Evolutionary conservation across 2,888 invertebrate species (phyloP).

Genomic region (Drosophila pseudotalamancana): DNA sequence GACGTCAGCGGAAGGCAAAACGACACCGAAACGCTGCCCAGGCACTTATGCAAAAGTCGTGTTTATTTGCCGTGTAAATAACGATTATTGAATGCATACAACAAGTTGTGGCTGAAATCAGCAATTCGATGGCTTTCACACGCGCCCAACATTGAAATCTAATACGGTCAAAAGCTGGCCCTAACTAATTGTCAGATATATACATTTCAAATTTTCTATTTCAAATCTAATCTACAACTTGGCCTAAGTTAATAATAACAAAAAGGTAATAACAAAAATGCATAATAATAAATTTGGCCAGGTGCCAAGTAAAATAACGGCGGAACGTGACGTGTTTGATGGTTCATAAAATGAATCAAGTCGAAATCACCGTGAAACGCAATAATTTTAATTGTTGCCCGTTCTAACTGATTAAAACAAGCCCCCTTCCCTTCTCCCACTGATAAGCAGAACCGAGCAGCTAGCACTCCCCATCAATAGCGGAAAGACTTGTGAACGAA

Average conservation of each 20-base stretch:
- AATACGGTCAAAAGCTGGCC: too few species aligned
- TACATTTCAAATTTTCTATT: too few species aligned
- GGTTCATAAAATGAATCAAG: conserved; percentile 3
- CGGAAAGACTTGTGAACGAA: not conserved
- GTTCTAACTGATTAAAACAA: conserved; percentile 4
- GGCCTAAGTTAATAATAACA: too few species aligned
- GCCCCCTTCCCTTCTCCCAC: not conserved
- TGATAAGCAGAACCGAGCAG: not conserved
- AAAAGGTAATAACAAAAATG: too few species aligned
- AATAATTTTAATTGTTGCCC: not conserved
- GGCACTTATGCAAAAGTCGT: conserved; percentile 44
- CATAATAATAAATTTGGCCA: not conserved
- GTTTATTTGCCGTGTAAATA: conserved; percentile 44
- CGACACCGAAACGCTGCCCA: conserved; percentile 43
- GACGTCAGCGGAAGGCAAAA: conserved; percentile 68
- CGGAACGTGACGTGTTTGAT: not conserved
- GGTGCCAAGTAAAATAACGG: not conserved
- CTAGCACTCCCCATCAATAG: not conserved
- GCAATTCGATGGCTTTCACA: conserved; percentile 46
- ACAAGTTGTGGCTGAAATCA: too few species aligned
- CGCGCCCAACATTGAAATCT: conserved; percentile 62
- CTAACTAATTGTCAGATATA: too few species aligned
- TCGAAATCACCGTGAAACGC: conserved; percentile 23
- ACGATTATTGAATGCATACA: conserved; percentile 23
- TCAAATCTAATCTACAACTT: not conserved